Conservation (phyloP, 2,888 invertebrate species). For the Oxyscelio sp. region DNA sequence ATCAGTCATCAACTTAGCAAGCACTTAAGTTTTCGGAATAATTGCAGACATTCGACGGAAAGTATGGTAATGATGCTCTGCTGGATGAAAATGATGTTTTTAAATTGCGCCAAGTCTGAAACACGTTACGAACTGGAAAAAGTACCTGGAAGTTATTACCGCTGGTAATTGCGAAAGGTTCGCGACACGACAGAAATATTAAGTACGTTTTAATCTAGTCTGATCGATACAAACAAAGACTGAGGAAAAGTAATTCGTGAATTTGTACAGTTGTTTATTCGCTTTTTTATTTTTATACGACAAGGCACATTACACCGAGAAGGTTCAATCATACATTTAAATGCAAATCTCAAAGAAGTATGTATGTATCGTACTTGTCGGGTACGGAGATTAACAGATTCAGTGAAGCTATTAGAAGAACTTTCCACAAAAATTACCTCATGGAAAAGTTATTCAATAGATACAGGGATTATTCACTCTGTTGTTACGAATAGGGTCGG, state of each 20-base stretch:
- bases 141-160: slow-evolving; percentile 30
- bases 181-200: slow-evolving; percentile 16
- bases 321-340: slow-evolving; percentile 16
- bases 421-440: no score
- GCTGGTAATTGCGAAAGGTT: slow-evolving; percentile 11
- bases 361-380: no score
- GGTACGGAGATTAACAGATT: no score
- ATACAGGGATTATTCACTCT: no score
- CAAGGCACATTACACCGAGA: slow-evolving; percentile 5
- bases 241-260: slow-evolving; percentile 20
- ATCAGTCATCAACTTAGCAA: slow-evolving; percentile 12
- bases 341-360: no score
- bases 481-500: no score
- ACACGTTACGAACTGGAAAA: slow-evolving; percentile 24
- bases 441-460: no score
- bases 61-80: not conserved
- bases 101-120: slow-evolving; percentile 16
- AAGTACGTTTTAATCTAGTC: slow-evolving; percentile 48
- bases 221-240: slow-evolving; percentile 44
- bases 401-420: no score
- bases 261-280: slow-evolving; percentile 27
- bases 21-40: slow-evolving; percentile 23
- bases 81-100: slow-evolving; percentile 2
- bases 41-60: slow-evolving; percentile 3
- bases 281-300: slow-evolving; percentile 17